A percentile compares a stretch with the other conserved stretches of the same genome.
Evolutionary conservation across 2,797 vertebrate genomes (phyloP).

Genomic region (Sternotherus odoratus): DNA sequence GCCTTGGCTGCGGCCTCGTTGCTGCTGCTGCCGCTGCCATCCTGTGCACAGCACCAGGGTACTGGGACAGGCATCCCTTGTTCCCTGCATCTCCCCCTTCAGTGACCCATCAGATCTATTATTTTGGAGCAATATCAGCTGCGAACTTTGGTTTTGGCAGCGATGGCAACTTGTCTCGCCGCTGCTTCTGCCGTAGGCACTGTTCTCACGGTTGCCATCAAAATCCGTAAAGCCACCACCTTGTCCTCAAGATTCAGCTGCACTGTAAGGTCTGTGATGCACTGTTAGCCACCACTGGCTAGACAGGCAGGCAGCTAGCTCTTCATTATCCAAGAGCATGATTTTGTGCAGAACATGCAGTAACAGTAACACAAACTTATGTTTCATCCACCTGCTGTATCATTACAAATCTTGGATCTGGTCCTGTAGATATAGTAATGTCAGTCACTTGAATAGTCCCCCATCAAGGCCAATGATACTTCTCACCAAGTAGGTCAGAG

Average conservation of each 20-base stretch:
- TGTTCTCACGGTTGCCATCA: neutral
- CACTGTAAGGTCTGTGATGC: neutral
- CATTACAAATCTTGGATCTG: neutral
- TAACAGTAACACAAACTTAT: neutral
- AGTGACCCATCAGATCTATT: too few relatives aligned
- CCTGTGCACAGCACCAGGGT: too few relatives aligned
- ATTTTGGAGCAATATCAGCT: neutral
- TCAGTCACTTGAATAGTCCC: conserved; percentile 9
- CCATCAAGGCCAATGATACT: conserved; percentile 2
- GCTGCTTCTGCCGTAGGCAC: too few relatives aligned
- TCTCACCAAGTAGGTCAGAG: fast-evolving
- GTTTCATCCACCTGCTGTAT: neutral
- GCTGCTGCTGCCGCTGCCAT: too few relatives aligned
- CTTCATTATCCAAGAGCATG: too few relatives aligned
- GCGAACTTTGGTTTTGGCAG: neutral
- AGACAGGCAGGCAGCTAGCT: too few relatives aligned
- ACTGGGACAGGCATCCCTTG: too few relatives aligned
- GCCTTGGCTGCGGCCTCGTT: too few relatives aligned
- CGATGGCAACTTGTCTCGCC: neutral
- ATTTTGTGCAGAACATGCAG: too few relatives aligned
- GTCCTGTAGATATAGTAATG: neutral
- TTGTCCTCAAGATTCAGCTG: neutral
- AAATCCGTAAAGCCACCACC: neutral
- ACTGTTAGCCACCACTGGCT: too few relatives aligned
- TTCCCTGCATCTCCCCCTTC: too few relatives aligned